phyloP scores from a whole-genome alignment of 1,140 invertebrate genomes.

The Drosophila seguyi region DNA sequence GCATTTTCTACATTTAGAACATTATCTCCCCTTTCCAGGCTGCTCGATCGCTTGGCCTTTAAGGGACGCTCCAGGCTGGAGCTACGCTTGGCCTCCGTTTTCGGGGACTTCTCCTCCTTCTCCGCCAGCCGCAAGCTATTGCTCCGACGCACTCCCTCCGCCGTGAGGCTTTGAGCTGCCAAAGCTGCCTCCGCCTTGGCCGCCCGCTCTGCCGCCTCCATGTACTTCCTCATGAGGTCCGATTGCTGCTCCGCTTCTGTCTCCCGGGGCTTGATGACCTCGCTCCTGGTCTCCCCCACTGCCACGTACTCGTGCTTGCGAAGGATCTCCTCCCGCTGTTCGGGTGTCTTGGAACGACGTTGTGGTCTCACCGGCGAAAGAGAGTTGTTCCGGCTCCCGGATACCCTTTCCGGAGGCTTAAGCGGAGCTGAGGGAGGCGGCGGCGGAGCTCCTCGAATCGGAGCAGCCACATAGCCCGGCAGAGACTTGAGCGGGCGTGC shows the following conservation, averaged over 20 bases:
- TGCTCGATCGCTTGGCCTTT: slow-evolving; percentile 36
- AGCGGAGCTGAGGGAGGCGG: slow-evolving; percentile 27
- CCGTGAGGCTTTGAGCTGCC: slow-evolving; percentile 41
- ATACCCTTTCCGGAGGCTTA: slow-evolving; percentile 39
- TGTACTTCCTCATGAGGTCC: slow-evolving; percentile 59
- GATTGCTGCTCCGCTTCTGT: slow-evolving; percentile 58
- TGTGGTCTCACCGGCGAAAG: slow-evolving; percentile 75
- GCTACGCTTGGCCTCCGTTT: slow-evolving; percentile 56
- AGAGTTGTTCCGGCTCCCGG: slow-evolving; percentile 66
- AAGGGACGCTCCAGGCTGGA: slow-evolving; percentile 55
- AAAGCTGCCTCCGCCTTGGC: slow-evolving; percentile 63
- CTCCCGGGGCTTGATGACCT: slow-evolving; percentile 8
- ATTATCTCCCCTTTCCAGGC: slow-evolving; percentile 40
- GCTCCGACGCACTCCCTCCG: slow-evolving; percentile 56
- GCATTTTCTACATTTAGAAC: not conserved
- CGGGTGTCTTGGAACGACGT: slow-evolving; percentile 76
- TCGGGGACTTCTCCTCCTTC: slow-evolving; percentile 9
- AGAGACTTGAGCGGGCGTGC: slow-evolving; percentile 8
- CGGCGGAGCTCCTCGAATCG: slow-evolving; percentile 65
- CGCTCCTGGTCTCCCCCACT: slow-evolving; percentile 47
- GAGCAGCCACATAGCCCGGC: slow-evolving; percentile 51
- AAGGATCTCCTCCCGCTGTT: slow-evolving; percentile 51
- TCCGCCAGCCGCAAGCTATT: slow-evolving; percentile 47
- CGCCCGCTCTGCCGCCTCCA: slow-evolving; percentile 64
- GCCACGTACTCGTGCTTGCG: slow-evolving; percentile 60